Percentiles rank a stretch among this genome's conserved stretches.
Evolutionary conservation across 2,113 vertebrate genomes (phyloP).

Genomic region (Dipodomys spectabilis): DNA sequence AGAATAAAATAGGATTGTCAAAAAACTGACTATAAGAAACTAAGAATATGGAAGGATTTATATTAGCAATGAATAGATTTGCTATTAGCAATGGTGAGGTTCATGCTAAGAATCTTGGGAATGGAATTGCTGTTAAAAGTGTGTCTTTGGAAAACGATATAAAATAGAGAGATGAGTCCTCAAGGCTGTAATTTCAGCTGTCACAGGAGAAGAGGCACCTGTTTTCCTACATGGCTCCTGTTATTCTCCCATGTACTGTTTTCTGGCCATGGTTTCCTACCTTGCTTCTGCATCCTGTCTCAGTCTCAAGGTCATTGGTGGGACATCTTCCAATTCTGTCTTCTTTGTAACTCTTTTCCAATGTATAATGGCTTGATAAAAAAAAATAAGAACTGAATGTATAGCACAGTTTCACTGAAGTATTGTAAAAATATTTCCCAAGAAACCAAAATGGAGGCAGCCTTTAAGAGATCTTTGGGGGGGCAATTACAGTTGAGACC

Average conservation of each 20-base stretch:
- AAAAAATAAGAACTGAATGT: conserved; percentile 44
- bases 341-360: neutral
- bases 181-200: neutral
- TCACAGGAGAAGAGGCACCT: neutral
- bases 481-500: neutral
- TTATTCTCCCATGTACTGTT: neutral
- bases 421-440: neutral
- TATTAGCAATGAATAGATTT: neutral
- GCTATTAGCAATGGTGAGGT: conserved; percentile 4
- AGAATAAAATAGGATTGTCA: neutral
- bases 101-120: neutral
- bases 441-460: neutral
- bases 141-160: neutral
- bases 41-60: neutral
- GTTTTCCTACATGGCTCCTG: neutral
- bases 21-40: conserved; percentile 11
- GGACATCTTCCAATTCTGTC: neutral
- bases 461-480: conserved; percentile 9
- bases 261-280: neutral
- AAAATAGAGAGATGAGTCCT: neutral
- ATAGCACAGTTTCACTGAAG: neutral
- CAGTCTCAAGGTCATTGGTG: neutral
- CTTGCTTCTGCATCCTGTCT: neutral
- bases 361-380: neutral
- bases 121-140: neutral